A percentile compares a stretch with the other conserved stretches of the same genome.
These are phyloP conservation scores for Todiramphus chloris DNA, from an alignment of 2,113 vertebrate genomes.

Conservation along the genomic window DNA sequence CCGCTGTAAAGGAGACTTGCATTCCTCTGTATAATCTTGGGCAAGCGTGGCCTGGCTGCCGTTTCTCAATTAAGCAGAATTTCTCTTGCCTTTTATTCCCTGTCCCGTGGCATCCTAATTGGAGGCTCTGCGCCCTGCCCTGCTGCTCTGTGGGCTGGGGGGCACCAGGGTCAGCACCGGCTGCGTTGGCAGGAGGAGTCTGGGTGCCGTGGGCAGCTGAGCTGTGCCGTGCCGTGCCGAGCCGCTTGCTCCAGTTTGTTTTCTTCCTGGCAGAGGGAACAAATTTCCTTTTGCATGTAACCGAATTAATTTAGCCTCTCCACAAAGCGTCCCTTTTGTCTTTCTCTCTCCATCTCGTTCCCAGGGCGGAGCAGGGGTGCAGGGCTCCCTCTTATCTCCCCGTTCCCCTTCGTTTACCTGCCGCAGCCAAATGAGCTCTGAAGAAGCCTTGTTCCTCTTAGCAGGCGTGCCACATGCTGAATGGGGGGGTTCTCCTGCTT, in stretches of 20 bases:
- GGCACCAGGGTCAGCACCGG: not conserved
- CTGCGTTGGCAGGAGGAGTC: not conserved
- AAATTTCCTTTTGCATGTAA: not conserved
- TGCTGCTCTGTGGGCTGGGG: not conserved
- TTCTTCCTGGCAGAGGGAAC: not conserved
- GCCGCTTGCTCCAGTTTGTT: not conserved
- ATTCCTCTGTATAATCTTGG: slow-evolving; percentile 32
- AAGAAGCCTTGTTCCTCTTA: not conserved
- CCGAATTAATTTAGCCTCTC: not conserved
- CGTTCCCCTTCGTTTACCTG: not conserved
- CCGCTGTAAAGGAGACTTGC: slow-evolving; percentile 28
- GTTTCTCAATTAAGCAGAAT: slow-evolving; percentile 43
- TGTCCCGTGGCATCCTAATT: not conserved
- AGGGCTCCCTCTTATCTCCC: not conserved
- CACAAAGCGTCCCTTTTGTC: not conserved
- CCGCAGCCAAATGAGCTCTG: not conserved
- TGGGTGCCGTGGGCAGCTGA: not conserved
- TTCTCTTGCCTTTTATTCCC: slow-evolving; percentile 16
- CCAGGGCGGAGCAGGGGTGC: rapidly evolving
- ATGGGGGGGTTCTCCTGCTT: not conserved
- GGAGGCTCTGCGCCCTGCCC: not conserved
- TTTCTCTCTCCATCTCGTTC: not conserved
- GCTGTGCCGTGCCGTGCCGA: not conserved
- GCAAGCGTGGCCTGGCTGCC: slow-evolving; percentile 4
- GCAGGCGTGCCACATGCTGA: rapidly evolving